Evolutionary conservation across 1,140 invertebrate species (phyloP).

Genomic region (Drosophila kanapiae): DNA sequence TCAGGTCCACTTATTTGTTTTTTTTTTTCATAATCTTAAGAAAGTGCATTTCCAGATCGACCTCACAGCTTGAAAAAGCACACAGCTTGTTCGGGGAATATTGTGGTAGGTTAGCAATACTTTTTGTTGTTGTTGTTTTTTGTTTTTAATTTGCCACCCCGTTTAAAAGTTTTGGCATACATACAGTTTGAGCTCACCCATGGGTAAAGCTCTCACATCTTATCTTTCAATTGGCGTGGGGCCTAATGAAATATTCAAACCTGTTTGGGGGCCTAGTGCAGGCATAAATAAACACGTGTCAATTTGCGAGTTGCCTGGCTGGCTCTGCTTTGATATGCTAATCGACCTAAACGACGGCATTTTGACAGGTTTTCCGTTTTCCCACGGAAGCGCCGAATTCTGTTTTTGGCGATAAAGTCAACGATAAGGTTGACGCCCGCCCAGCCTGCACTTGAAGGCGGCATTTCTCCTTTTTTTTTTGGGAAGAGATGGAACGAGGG

Average conservation of each 20-base stretch:
- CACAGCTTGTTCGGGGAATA: background rate
- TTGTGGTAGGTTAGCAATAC: constrained; percentile 17
- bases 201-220: constrained; percentile 43
- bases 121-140: background rate
- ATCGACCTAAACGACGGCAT: constrained; percentile 77
- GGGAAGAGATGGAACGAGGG: background rate
- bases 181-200: constrained; percentile 12
- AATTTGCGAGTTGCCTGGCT: constrained; percentile 71
- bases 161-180: constrained; percentile 11
- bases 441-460: constrained; percentile 24
- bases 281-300: constrained; percentile 77
- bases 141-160: constrained; percentile 15
- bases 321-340: constrained; percentile 75
- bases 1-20: too few species aligned
- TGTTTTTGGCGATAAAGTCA: constrained; percentile 42
- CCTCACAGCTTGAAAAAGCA: background rate
- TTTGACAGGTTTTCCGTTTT: constrained; percentile 82
- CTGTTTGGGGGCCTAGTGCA: constrained; percentile 37
- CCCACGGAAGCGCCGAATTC: constrained; percentile 60
- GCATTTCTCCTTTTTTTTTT: constrained; percentile 1
- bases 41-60: background rate
- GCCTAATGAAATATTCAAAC: constrained; percentile 73
- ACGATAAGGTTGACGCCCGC: constrained; percentile 34
- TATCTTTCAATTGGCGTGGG: constrained; percentile 70
- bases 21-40: background rate